These are phyloP conservation scores for Sycobia sp. DNA, from an alignment of 1,140 invertebrate species.

Conservation along the genomic window DNA sequence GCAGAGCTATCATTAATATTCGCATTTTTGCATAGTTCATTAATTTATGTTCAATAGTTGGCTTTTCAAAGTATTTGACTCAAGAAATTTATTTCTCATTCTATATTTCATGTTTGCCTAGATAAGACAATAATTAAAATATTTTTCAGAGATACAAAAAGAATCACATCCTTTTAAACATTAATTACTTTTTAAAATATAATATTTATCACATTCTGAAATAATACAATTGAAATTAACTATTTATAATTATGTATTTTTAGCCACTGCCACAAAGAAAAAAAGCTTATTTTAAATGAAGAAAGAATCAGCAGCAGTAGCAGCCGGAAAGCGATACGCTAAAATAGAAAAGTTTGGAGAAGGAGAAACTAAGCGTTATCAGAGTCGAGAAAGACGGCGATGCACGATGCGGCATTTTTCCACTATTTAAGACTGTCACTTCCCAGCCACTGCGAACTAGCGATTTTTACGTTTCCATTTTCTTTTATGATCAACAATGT, in stretches of 20 bases:
- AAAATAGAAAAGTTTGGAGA: slow-evolving; percentile 37
- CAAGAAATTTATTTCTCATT: no score
- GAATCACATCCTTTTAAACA: no score
- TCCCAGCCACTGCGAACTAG: slow-evolving; percentile 31
- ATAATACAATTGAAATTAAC: no score
- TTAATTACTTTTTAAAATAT: no score
- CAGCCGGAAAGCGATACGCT: slow-evolving; percentile 30
- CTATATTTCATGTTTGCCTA: no score
- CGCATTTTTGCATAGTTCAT: neutral
- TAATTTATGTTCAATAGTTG: neutral
- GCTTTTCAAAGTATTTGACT: neutral
- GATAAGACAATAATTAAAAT: no score
- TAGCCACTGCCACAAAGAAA: slow-evolving; percentile 58
- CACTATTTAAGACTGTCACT: slow-evolving; percentile 60
- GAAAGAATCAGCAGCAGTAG: slow-evolving; percentile 26
- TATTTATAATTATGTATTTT: slow-evolving; percentile 38
- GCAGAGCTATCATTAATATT: neutral
- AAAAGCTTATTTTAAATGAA: slow-evolving; percentile 55
- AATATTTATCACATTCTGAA: no score
- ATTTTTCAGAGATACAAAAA: no score
- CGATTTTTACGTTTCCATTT: slow-evolving; percentile 8
- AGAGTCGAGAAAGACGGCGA: neutral
- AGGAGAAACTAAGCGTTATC: slow-evolving; percentile 21
- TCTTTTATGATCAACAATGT: neutral
- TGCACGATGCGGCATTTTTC: slow-evolving; percentile 50